Evolutionary conservation across 2,113 vertebrate species (phyloP), one percentile per base, ranked within the genome.

Genomic region (Neolamprologus devosi): DNA sequence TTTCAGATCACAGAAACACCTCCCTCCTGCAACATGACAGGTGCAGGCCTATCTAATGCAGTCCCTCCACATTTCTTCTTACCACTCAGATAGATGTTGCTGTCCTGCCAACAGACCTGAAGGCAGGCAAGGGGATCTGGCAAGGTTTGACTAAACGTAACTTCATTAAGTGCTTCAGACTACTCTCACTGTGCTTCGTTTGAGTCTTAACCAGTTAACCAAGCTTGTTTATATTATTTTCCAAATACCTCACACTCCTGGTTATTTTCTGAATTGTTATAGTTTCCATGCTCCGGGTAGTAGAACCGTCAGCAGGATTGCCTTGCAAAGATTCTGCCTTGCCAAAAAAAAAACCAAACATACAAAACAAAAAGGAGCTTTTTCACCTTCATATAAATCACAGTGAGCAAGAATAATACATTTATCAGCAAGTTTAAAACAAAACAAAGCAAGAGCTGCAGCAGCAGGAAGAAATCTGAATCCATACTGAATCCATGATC

Each of bases 261-360:
- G n/a, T 40, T 37, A 68, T 21, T 21, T 35, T 37, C 60, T 65
- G 10, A 37, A 65, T 37, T 37, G 10, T 12, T 65, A 35, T 7
- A n/a, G 30, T 19, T 35, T 60, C 58, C 9, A 2, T 33, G 10
- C 4, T 35, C 30, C 2, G 9, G 60, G 30, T 37, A 65, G 60
- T 65, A 65, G 33, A 37, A 37, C 33, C 4, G 1, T 65, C 60
- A n/a, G 30, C 17, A 11, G 60, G 10, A 65, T 68, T 37, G 19
- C 33, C 63, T 68, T 37, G 30, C 33, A 4, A 65, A 63, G 17
- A 65, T 23, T 23, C 23, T 26, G 23, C 23, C 3, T 26, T 35
- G 5, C 30, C 60, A 35, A 40, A 21, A 37, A 8, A 5, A 1
- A 0, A 0, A 0, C 6, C 0, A 35, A 9, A 4, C 60, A 12